phyloP scores from a whole-genome alignment of 1,140 invertebrate species.

The Ptiloglossa arizonensis region DNA sequence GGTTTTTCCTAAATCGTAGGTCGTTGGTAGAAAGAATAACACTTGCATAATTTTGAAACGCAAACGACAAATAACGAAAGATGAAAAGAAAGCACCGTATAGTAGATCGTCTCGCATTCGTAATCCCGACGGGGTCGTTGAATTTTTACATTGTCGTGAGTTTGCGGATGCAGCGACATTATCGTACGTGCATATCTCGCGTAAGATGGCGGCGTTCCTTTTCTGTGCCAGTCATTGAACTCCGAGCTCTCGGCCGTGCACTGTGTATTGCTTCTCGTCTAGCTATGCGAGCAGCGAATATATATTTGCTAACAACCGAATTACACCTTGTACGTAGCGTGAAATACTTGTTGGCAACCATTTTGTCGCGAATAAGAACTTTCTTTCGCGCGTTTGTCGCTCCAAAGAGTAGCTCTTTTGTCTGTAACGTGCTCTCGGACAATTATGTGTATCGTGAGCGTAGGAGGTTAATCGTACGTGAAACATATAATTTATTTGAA shows the following conservation, averaged over 20 bases:
- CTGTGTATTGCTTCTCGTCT: constrained; percentile 21
- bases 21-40: neutral
- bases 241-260: constrained; percentile 42
- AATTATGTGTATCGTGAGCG: too few species aligned
- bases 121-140: too few species aligned
- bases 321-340: neutral
- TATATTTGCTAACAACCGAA: constrained; percentile 49
- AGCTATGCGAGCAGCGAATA: constrained; percentile 60
- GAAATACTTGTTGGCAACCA: neutral
- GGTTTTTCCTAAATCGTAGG: neutral
- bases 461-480: too few species aligned
- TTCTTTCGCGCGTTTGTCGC: too few species aligned
- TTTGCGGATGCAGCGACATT: constrained; percentile 36
- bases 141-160: constrained; percentile 5
- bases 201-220: constrained; percentile 74
- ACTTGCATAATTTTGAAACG: neutral
- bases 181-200: constrained; percentile 63
- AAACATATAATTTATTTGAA: too few species aligned
- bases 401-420: too few species aligned
- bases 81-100: neutral
- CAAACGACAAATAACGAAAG: neutral
- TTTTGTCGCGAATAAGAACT: neutral
- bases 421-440: too few species aligned
- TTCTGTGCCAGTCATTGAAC: constrained; percentile 79
- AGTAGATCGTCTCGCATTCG: neutral